Evolutionary conservation across 2,888 invertebrate genomes (phyloP), one percentile per base, ranked within the genome.

Genomic region (Ormyrus nitidulus): DNA sequence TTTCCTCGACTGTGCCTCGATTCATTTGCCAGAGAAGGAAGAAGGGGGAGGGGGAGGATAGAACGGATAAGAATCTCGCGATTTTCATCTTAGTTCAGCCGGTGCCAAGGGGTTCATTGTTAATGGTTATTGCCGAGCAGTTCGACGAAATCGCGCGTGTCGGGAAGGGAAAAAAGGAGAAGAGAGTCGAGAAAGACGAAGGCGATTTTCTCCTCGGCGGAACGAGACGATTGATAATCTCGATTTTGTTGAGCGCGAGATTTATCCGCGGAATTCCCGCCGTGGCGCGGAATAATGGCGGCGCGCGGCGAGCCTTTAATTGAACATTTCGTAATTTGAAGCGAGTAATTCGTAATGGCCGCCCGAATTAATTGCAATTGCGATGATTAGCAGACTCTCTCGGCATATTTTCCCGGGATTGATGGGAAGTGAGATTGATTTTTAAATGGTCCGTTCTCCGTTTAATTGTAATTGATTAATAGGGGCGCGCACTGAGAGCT

Each of bases 91-190:
- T 10, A 53, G 53, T 44, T 56, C 34, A 54, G 46, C 5, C 65
- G 34, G 59, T 66, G 72, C 74, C 76, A 78, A 53, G 56, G 76
- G 68, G 76, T 80, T 62, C 72, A 62, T 80, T 77, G 77, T 73
- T 83, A 82, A 83, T 79, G 80, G 82, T 83, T 83, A 83, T 83
- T 82, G 80, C 81, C 81, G 65, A 11, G 68, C 56, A 76, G 83
- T 78, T 83, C 78, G 77, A 75, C 65, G 80, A 77, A 83, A 83
- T 81, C 80, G 80, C 79, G 69, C 79, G 80, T 73, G 64, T 71
- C 10, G 48, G n/a, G 44, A 34, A 13, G 19, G 53, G n/a, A 74
- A 51, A 64, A 78, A 72, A 72, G 56, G 51, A 6, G 59, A 66
- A 61, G 13, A 19, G 53, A 56, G 34, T n/a, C 9, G 53, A 13